A percentile compares a stretch with the other conserved stretches of the same genome.
These are phyloP conservation scores for Drosophila pseudotakahashii DNA, from an alignment of 2,888 invertebrate species.

Conservation along the genomic window DNA sequence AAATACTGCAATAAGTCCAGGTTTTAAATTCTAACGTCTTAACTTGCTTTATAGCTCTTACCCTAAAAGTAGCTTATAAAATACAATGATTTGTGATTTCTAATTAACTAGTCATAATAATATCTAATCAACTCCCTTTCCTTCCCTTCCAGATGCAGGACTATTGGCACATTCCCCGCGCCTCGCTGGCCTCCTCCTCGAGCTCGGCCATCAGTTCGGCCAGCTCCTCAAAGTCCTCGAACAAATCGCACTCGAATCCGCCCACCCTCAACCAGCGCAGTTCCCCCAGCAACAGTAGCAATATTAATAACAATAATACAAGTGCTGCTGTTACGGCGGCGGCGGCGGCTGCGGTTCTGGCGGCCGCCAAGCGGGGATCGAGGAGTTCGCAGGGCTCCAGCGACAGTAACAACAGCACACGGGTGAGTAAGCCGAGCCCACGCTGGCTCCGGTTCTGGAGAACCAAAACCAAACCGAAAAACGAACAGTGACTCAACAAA, in stretches of 20 bases:
- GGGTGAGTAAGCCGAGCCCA: constrained; percentile 86
- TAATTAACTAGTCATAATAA: too few species aligned
- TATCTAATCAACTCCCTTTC: too few species aligned
- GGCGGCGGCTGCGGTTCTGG: constrained; percentile 71
- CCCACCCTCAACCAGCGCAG: constrained; percentile 70
- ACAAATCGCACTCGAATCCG: constrained; percentile 80
- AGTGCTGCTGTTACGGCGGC: constrained; percentile 72
- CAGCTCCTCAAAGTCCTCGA: constrained; percentile 76
- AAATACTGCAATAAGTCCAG: too few species aligned
- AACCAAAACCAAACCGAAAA: neutral
- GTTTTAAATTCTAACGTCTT: neutral
- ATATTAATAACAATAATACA: constrained; percentile 23
- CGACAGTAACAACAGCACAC: constrained; percentile 90
- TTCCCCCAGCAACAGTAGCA: constrained; percentile 24
- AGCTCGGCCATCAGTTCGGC: constrained; percentile 79
- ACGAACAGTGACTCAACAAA: constrained; percentile 24
- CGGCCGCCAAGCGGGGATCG: constrained; percentile 85
- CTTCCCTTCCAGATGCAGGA: constrained; percentile 82
- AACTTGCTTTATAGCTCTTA: neutral
- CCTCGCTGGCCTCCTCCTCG: constrained; percentile 87
- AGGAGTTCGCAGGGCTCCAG: constrained; percentile 89
- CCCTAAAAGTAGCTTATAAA: constrained; percentile 16
- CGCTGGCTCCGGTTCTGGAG: constrained; percentile 18
- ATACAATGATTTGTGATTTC: too few species aligned
- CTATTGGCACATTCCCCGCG: constrained; percentile 93